Evolutionary conservation across 2,888 invertebrate genomes (phyloP), one percentile per base, ranked within the genome.

Genomic region (Oscheius onirici): DNA sequence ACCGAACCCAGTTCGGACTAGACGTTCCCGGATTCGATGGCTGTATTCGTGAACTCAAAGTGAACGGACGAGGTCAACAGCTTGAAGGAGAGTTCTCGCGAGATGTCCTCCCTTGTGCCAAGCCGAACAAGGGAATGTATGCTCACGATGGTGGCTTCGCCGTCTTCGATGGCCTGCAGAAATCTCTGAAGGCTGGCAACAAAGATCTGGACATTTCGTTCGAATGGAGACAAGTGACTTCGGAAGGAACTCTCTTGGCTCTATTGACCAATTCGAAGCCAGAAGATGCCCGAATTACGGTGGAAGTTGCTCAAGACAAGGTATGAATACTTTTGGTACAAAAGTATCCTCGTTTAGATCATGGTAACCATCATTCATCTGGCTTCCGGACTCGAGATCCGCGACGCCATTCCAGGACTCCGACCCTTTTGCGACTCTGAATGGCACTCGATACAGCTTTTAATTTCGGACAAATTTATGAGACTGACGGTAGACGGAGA

Each of bases 81-180:
- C 52, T 77, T 41, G 69, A 63, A 2, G 66, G 63, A 26, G 43
- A 63, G 17, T 55, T 44, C 28, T 68, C 71, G n/a, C 67, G 84
- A 17, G 85, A 85, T 57, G 73, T 85, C 28, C 68, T 86, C 20
- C 76, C 82, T 1, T 85, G 84, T 60, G 71, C 77, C 3, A 71
- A 73, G 15, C 63, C 79, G 13, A 73, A 76, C 13, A 77, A 80
- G 57, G 78, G 77, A 65, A 73, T 75, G 34, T 85, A 85, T 71
- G 69, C 79, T 8, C 85, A 85, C 70, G 72, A 77, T 20, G 84
- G 79, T 22, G 85, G 85, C 46, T 86, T 76, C 72, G 81, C 79
- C n/a, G 75, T 72, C n/a, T 84, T 84, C 71, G 82, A 54, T n/a
- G 66, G 43, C 15, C 41, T 68, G 20, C 43, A 55, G 43, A 71